Base-by-base conservation (phyloP, 2,797 vertebrate genomes). In the Todus mexicanus region DNA sequence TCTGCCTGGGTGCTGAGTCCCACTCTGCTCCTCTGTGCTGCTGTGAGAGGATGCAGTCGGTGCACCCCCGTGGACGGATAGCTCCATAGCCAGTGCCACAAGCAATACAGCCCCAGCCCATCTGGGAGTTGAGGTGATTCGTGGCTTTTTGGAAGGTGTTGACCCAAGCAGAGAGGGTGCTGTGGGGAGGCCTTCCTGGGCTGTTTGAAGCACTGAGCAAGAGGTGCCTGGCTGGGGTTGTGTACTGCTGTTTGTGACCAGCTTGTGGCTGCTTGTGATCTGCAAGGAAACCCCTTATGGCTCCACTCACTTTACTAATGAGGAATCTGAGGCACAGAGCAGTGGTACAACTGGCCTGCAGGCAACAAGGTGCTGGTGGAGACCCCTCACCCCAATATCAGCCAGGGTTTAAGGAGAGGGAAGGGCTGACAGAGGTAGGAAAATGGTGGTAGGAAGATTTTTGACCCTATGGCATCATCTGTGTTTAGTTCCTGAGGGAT, bases 121-220 rank as follows among this genome's bases (percentile, higher is more conserved):
- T 1, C 38, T 14, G 37, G 12, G 63, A 40, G 43, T 16, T 31
- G 77, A 42, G 63, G 60, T 3, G 12, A 5, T 73, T 25, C 53
- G 56, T 7, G 14, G 72, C 10, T 65, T 80, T 88, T 84, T 48
- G 47, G 50, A 37, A 1, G 4, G 15, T 31, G 11, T 7, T 22
- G 61, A 37, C 29, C 27, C 14, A 11, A 0, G 5, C 11, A 4
- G 31, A 57, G 73, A 0, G 0, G 53, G 29, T 16, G 42, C 2
- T 12, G 25, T 37, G 70, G 31, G 51, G n/a, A 29, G 18, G 10
- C 59, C n/a, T 11, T 50, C 38, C 57, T 59, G 76, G 74, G n/a
- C 54, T 15, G 14, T 47, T 68, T 23, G 77, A 43, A 31, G 25
- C 26, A 31, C 45, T 3, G 18, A 53, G 51, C 23, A 43, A 33